A percentile compares a stretch with the other conserved stretches of the same genome.
Conservation (phyloP, 2,888 invertebrate genomes). For the Melangyna quadrimaculata region DNA sequence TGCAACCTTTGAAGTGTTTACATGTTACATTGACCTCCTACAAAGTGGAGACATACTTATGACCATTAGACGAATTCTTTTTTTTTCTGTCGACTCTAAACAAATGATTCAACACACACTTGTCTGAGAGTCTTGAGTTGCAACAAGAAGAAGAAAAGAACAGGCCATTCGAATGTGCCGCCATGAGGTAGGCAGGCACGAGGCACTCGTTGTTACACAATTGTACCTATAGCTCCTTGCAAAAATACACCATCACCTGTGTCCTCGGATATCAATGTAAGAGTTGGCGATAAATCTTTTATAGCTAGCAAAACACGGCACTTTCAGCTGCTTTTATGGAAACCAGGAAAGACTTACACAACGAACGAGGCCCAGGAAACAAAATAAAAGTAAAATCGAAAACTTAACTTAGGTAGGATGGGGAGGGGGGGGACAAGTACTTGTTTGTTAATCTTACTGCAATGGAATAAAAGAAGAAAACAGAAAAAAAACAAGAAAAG, state of each 20-base stretch:
- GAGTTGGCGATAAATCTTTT: constrained; percentile 62
- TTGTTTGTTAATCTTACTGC: constrained; percentile 38
- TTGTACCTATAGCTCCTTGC: not conserved
- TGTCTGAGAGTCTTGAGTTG: constrained; percentile 45
- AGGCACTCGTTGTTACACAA: not conserved
- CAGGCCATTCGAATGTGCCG: constrained; percentile 18
- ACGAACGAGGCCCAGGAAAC: constrained; percentile 17
- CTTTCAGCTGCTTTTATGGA: constrained; percentile 50
- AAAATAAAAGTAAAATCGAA: constrained; percentile 44
- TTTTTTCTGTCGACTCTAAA: constrained; percentile 3
- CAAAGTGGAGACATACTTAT: constrained; percentile 20
- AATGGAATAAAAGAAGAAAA: constrained; percentile 1
- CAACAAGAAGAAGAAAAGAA: not conserved
- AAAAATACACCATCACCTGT: constrained; percentile 56
- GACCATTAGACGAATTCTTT: constrained; percentile 42
- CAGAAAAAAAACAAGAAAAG: not conserved
- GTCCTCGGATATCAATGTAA: constrained; percentile 48
- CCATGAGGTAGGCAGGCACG: not conserved
- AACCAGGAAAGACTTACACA: constrained; percentile 51
- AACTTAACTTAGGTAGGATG: not conserved
- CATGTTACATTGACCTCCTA: constrained; percentile 68
- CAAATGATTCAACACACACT: constrained; percentile 54
- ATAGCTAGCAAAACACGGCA: constrained; percentile 19
- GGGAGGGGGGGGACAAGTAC: not conserved
- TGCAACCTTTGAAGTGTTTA: constrained; percentile 67